Evolutionary conservation across 2,888 invertebrate species (phyloP).

Genomic region (Limenitis camilla): DNA sequence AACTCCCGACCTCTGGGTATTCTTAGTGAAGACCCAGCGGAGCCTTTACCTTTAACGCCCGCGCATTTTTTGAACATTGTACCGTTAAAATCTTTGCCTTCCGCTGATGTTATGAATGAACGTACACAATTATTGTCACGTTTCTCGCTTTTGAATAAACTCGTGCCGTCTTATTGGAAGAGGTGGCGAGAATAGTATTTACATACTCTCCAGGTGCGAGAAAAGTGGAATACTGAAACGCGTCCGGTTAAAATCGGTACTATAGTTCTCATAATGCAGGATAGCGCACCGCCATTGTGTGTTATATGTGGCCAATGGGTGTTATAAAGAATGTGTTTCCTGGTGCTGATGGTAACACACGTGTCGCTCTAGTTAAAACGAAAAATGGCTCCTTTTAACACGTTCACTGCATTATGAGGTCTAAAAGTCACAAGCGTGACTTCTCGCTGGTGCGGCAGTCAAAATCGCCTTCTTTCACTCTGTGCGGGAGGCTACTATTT

Average conservation of each 20-base stretch:
- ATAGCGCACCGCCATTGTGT: too few species aligned
- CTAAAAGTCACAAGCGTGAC: too few species aligned
- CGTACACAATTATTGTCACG: too few species aligned
- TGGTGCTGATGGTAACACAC: neutral
- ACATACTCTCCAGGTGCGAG: slow-evolving; percentile 6
- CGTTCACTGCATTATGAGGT: too few species aligned
- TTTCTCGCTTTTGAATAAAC: neutral
- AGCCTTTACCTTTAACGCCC: slow-evolving; percentile 7
- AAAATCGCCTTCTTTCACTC: too few species aligned
- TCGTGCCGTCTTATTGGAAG: slow-evolving; percentile 12
- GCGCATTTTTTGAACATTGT: slow-evolving; percentile 5
- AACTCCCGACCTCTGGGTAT: slow-evolving; percentile 8
- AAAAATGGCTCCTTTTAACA: neutral
- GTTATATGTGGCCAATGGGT: too few species aligned
- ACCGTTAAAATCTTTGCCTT: neutral
- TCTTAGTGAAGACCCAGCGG: slow-evolving; percentile 5
- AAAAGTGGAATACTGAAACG: slow-evolving; percentile 12
- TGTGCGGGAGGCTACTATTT: too few species aligned
- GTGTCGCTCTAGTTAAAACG: slow-evolving; percentile 1
- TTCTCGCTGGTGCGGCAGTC: too few species aligned
- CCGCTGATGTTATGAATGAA: too few species aligned
- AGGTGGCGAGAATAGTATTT: slow-evolving; percentile 6
- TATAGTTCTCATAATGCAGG: too few species aligned
- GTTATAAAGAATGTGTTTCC: neutral
- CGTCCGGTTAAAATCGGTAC: too few species aligned